Conservation (phyloP, 2,888 invertebrate species). For the Parnassius mnemosyne region DNA sequence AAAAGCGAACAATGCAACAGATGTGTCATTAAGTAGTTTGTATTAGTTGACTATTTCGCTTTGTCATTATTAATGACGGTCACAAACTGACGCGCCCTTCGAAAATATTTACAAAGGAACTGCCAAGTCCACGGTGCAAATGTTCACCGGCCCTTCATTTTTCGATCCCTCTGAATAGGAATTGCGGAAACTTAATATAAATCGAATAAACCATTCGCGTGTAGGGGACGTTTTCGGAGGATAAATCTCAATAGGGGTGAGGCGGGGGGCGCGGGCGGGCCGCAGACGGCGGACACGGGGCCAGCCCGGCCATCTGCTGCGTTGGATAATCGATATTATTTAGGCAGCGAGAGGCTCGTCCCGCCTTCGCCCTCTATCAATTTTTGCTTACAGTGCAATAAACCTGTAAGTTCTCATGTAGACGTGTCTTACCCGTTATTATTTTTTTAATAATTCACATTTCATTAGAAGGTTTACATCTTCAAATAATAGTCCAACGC, state of each 20-base stretch:
- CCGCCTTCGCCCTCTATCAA: conserved; percentile 26
- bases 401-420: not conserved
- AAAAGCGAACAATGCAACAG: conserved; percentile 49
- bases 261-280: conserved; percentile 55
- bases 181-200: conserved; percentile 80
- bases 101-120: conserved; percentile 66
- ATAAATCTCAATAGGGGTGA: conserved; percentile 77
- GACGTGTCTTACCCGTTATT: not conserved
- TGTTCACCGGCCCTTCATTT: conserved; percentile 51
- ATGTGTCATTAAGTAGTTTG: conserved; percentile 55
- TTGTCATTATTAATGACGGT: conserved; percentile 69
- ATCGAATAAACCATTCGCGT: conserved; percentile 75
- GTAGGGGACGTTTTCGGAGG: conserved; percentile 72
- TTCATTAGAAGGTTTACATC: conserved; percentile 1
- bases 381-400: conserved; percentile 20
- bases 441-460: not conserved
- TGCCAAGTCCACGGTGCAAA: conserved; percentile 54
- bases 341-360: conserved; percentile 53
- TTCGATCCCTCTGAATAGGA: conserved; percentile 70
- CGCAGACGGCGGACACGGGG: conserved; percentile 46
- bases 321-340: conserved; percentile 76
- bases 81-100: conserved; percentile 61
- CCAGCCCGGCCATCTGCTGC: conserved; percentile 74
- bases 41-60: conserved; percentile 60
- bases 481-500: not conserved